phyloP scores from a whole-genome alignment of 2,113 vertebrate species.

The Caretta caretta region DNA sequence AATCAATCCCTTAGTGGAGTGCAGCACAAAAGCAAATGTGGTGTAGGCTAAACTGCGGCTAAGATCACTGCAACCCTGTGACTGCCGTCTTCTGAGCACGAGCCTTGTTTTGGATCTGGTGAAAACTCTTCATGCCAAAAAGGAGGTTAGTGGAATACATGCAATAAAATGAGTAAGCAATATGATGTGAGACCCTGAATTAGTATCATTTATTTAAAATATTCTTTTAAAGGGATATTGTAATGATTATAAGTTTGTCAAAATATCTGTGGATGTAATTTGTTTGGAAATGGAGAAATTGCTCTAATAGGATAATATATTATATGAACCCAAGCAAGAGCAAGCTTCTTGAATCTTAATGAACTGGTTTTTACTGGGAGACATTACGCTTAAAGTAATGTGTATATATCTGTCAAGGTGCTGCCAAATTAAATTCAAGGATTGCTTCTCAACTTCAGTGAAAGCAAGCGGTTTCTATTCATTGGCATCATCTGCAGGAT shows the following conservation, averaged over 20 bases:
- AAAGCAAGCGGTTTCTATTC: background rate
- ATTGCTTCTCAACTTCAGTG: background rate
- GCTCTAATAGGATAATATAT: background rate
- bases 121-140: background rate
- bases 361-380: background rate
- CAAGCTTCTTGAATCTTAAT: background rate
- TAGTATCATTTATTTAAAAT: background rate
- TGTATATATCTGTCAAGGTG: background rate
- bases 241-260: background rate
- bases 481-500: background rate
- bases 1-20: background rate
- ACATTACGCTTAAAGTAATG: background rate
- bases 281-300: background rate
- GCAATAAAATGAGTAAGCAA: background rate
- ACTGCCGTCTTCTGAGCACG: background rate
- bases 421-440: background rate
- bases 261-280: background rate
- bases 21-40: background rate
- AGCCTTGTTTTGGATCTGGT: background rate
- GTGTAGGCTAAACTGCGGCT: background rate
- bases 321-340: background rate
- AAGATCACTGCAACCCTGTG: background rate
- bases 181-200: background rate
- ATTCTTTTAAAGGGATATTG: no score
- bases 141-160: background rate